Conservation (phyloP, 2,888 invertebrate species). For the Diadegma fenestrale region DNA sequence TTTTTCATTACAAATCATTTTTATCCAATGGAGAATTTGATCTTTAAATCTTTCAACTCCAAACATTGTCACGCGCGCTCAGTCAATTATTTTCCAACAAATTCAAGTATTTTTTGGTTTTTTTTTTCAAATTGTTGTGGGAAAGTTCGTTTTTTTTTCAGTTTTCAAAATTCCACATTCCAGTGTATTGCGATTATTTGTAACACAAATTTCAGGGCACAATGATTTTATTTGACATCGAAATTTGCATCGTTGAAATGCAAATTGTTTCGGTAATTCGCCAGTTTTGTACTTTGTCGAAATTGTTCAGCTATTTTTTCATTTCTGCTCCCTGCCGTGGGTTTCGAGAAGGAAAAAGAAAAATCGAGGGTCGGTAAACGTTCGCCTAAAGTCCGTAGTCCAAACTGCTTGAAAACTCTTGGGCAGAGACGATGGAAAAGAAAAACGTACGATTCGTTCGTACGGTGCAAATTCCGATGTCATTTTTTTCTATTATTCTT, state of each 20-base stretch:
- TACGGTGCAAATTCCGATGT: neutral
- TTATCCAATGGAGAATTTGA: neutral
- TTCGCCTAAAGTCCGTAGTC: neutral
- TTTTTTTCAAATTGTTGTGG: too few relatives aligned
- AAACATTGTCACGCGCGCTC: neutral
- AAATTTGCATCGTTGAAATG: neutral
- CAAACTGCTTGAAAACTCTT: neutral
- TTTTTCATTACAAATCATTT: neutral
- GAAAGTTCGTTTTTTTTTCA: neutral
- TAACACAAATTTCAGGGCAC: neutral
- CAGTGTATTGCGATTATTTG: neutral
- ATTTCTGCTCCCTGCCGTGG: too few relatives aligned
- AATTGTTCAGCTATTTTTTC: neutral
- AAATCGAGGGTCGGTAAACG: neutral
- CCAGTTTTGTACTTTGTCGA: neutral
- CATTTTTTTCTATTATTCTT: conserved; percentile 41
- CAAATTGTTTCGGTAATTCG: neutral
- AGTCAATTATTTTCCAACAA: neutral
- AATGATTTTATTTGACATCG: neutral
- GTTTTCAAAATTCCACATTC: neutral
- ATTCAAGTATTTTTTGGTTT: neutral
- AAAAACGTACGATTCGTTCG: neutral
- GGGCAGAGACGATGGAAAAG: neutral
- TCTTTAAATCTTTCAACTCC: neutral
- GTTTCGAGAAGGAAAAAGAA: neutral